These are phyloP conservation scores for Bruchidius siliquastri DNA, from an alignment of 2,888 invertebrate species.

Conservation along the genomic window DNA sequence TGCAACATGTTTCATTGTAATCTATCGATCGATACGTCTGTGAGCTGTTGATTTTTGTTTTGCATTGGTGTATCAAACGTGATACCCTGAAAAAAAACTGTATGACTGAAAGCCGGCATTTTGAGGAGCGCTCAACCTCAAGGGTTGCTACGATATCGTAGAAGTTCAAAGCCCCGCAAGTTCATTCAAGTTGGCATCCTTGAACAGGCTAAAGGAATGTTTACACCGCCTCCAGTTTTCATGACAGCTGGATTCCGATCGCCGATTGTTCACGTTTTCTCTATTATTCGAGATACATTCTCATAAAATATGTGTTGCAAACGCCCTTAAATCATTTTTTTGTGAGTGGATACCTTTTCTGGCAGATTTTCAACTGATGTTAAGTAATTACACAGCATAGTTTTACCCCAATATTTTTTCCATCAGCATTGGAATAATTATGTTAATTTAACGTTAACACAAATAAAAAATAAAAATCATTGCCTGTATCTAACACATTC, in stretches of 20 bases:
- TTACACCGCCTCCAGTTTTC: background rate
- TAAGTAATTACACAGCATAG: too few species aligned
- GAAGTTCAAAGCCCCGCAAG: constrained; percentile 26
- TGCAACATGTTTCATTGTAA: background rate
- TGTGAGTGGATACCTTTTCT: too few species aligned
- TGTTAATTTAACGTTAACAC: too few species aligned
- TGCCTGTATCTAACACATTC: too few species aligned
- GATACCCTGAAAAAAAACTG: background rate
- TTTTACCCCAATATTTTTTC: too few species aligned
- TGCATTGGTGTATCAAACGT: background rate
- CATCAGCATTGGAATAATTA: too few species aligned
- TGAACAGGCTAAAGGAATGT: background rate
- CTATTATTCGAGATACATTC: too few species aligned
- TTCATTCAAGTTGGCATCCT: constrained; percentile 29
- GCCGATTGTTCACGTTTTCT: background rate
- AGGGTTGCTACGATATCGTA: constrained; percentile 6
- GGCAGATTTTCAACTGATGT: too few species aligned
- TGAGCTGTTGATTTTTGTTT: background rate
- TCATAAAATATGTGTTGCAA: too few species aligned
- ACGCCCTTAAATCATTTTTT: too few species aligned
- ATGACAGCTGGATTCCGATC: background rate
- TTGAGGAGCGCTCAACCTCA: constrained; percentile 9
- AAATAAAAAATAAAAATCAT: too few species aligned
- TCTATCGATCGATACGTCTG: background rate
- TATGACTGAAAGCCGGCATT: constrained; percentile 5